Conservation (phyloP, 1,140 invertebrate species). For the Chironomus tepperi region DNA sequence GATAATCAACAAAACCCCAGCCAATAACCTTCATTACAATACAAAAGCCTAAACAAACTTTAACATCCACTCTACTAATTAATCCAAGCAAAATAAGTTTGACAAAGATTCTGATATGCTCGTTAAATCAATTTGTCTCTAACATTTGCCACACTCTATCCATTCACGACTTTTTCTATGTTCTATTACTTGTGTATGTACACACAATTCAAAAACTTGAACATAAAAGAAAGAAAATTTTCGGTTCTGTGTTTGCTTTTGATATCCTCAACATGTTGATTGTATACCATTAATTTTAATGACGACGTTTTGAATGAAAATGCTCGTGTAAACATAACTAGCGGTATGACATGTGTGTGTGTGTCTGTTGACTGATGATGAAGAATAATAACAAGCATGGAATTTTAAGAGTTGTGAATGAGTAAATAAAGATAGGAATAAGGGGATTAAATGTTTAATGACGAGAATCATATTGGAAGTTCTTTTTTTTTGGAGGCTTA, state of each 20-base stretch:
- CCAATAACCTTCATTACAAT: too few species aligned
- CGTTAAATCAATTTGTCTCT: neutral
- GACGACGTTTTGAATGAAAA: neutral
- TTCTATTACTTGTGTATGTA: too few species aligned
- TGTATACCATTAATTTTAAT: conserved; percentile 14
- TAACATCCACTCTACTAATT: neutral
- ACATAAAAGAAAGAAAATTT: too few species aligned
- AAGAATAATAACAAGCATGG: neutral
- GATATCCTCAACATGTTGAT: conserved; percentile 13
- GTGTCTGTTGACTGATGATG: neutral
- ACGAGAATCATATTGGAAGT: neutral
- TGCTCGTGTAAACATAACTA: conserved; percentile 13
- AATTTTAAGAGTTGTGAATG: neutral
- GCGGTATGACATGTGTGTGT: conserved; percentile 5
- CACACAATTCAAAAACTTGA: too few species aligned
- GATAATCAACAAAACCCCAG: too few species aligned
- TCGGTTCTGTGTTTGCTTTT: neutral
- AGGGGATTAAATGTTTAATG: conserved; percentile 12
- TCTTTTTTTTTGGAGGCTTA: neutral
- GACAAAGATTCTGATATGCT: neutral
- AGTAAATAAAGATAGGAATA: conserved; percentile 8
- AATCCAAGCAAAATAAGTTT: neutral
- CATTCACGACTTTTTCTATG: too few species aligned
- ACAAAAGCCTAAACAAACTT: too few species aligned
- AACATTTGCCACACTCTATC: neutral